Evolutionary conservation across 2,113 vertebrate species (phyloP), one percentile per base, ranked within the genome.

Genomic region (Nothobranchius kuhntae): DNA sequence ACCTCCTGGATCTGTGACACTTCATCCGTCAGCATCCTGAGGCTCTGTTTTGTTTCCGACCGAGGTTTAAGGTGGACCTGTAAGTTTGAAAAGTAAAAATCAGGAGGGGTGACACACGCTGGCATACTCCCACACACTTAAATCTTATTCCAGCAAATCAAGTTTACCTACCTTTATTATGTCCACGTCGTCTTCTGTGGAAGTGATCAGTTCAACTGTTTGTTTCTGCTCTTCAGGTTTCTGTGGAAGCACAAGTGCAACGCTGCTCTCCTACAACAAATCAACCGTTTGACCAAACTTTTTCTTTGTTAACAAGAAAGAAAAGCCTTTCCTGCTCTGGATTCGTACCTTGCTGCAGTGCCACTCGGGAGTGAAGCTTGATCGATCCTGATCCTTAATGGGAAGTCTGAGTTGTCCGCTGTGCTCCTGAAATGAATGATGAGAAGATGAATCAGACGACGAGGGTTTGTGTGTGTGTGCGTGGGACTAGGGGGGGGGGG

Each of bases 1-100:
- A 95, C 95, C 94, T 95, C 94, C 72, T 96, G 95, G 44, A 95
- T 94, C 62, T 96, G 94, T 3, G 93, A 89, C 47, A 92, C 93
- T 87, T 97, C 94, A 7, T 95, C 95, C 3, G 93, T 95, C 72
- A 96, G 87, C 88, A 95, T 95, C 73, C 57, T 92, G 56, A 95
- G 65, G 5, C 81, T 89, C 61, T 74, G 45, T 13, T 77, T 61
- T 1, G 89, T 86, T 62, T 92, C 86, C 0, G 85, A 72, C 5
- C 87, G 83, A 0, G 88, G 75, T 65, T 92, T 89, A 6, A 95
- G 85, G 57, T 92, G 94, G 55, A 95, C 90, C 95, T 96, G 48
- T 17, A n/a, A 15, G 1, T 15, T n/a, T 6, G n/a, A 15, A 3
- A 30, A 30, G 4, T 30, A 30, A 30, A 14, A n/a, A 47, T 15